Percentiles rank a stretch among this genome's conserved stretches.
Conservation (phyloP, 2,888 invertebrate genomes). For the Diadegma fenestrale region DNA sequence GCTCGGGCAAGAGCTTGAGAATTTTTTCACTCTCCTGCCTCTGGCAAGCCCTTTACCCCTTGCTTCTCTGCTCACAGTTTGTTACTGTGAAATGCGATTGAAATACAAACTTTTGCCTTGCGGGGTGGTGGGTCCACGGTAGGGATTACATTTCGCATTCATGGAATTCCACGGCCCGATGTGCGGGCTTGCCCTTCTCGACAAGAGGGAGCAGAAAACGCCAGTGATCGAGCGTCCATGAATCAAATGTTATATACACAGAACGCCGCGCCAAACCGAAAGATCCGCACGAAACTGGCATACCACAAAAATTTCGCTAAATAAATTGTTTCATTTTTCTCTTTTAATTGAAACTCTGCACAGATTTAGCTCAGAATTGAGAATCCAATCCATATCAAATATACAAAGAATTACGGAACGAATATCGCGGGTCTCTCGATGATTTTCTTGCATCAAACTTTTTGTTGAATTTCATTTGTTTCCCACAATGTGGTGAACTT, state of each 20-base stretch:
- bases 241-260: constrained; percentile 77
- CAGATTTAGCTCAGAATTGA: too few relatives aligned
- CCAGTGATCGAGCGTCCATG: constrained; percentile 72
- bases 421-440: too few relatives aligned
- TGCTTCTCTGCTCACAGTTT: constrained; percentile 66
- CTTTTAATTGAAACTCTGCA: too few relatives aligned
- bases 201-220: constrained; percentile 33
- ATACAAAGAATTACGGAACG: too few relatives aligned
- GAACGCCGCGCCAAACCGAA: background rate
- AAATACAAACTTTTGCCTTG: constrained; percentile 75
- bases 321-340: background rate
- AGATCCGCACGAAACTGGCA: background rate
- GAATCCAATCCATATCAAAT: too few relatives aligned
- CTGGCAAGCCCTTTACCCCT: constrained; percentile 4
- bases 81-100: constrained; percentile 74
- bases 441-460: too few relatives aligned
- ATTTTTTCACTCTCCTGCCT: constrained; percentile 28
- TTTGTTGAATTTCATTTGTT: too few relatives aligned
- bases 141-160: constrained; percentile 81
- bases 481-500: too few relatives aligned
- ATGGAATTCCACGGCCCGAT: constrained; percentile 77
- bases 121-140: constrained; percentile 46
- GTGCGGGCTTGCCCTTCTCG: constrained; percentile 5
- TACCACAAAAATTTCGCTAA: background rate
- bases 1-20: constrained; percentile 8